These are phyloP conservation scores for Isotomurus palustris DNA, from an alignment of 2,888 invertebrate species.

Conservation along the genomic window DNA sequence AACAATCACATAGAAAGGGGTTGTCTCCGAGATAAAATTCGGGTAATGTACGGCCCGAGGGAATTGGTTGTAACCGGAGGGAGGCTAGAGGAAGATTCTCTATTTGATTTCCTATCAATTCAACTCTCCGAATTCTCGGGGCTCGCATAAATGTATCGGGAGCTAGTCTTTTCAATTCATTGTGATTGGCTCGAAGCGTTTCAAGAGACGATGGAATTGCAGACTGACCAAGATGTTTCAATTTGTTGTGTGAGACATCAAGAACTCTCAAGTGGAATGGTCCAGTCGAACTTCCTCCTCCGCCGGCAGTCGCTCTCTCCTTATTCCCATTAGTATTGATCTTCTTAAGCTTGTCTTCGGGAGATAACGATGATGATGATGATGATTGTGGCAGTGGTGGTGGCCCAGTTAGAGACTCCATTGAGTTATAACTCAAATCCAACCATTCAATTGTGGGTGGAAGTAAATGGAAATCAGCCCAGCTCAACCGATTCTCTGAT, in stretches of 20 bases:
- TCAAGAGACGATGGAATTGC: conserved; percentile 84
- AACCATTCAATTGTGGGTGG: conserved; percentile 79
- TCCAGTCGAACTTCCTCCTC: conserved; percentile 3
- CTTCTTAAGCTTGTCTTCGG: no score
- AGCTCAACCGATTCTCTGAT: conserved; percentile 80
- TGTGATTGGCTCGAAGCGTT: conserved; percentile 82
- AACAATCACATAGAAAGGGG: conserved; percentile 90
- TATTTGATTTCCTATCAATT: conserved; percentile 83
- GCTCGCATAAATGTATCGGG: conserved; percentile 83
- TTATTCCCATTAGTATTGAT: conserved; percentile 66
- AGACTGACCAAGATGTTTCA: conserved; percentile 72
- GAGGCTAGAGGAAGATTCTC: conserved; percentile 76
- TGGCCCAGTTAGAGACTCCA: conserved; percentile 69
- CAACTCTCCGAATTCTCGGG: conserved; percentile 75
- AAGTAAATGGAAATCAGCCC: conserved; percentile 79
- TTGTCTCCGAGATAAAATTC: conserved; percentile 89
- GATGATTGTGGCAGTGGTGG: not conserved
- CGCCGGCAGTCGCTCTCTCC: not conserved
- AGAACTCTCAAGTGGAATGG: conserved; percentile 55
- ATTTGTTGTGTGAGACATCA: conserved; percentile 85
- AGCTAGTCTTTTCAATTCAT: conserved; percentile 73
- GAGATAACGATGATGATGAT: no score
- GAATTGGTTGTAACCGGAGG: conserved; percentile 65
- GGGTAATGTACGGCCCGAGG: conserved; percentile 68
- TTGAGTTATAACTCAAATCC: conserved; percentile 81